These are phyloP conservation scores for Tribolium madens DNA, from an alignment of 1,140 invertebrate genomes.

Conservation along the genomic window DNA sequence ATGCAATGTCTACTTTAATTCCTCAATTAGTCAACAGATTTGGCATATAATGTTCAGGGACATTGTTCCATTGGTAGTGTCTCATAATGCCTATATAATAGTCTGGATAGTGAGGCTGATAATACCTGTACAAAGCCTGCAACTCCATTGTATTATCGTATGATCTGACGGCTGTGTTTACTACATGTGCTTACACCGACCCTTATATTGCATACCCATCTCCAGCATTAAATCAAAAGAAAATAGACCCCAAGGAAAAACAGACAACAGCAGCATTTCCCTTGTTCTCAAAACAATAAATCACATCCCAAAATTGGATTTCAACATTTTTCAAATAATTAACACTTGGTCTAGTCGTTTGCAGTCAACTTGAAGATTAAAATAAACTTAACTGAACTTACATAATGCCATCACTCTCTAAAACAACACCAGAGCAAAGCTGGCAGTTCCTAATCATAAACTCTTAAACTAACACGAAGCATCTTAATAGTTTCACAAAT, in stretches of 20 bases:
- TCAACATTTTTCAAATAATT: too few species aligned
- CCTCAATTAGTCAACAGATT: slow-evolving; percentile 43
- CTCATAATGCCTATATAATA: slow-evolving; percentile 38
- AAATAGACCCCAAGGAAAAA: not conserved
- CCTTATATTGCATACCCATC: not conserved
- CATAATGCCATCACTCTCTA: not conserved
- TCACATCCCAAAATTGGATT: too few species aligned
- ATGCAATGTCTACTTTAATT: slow-evolving; percentile 38
- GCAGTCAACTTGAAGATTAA: not conserved
- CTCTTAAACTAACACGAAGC: not conserved
- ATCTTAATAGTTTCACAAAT: not conserved
- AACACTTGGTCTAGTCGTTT: too few species aligned
- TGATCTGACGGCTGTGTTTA: slow-evolving; percentile 28
- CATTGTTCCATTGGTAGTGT: slow-evolving; percentile 42
- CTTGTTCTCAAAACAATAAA: too few species aligned
- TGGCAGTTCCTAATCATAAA: not conserved
- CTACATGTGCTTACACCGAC: slow-evolving; percentile 10
- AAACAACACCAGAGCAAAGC: not conserved
- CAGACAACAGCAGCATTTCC: not conserved
- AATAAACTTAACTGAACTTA: not conserved
- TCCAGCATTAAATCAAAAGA: not conserved
- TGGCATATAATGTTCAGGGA: slow-evolving; percentile 27
- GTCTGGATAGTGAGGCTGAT: slow-evolving; percentile 41
- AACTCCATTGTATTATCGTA: slow-evolving; percentile 45
- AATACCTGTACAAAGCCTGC: slow-evolving; percentile 44